A percentile compares a stretch with the other conserved stretches of the same genome.
These are phyloP conservation scores for Taphrorychus bicolor DNA, from an alignment of 2,888 invertebrate species.

Conservation along the genomic window DNA sequence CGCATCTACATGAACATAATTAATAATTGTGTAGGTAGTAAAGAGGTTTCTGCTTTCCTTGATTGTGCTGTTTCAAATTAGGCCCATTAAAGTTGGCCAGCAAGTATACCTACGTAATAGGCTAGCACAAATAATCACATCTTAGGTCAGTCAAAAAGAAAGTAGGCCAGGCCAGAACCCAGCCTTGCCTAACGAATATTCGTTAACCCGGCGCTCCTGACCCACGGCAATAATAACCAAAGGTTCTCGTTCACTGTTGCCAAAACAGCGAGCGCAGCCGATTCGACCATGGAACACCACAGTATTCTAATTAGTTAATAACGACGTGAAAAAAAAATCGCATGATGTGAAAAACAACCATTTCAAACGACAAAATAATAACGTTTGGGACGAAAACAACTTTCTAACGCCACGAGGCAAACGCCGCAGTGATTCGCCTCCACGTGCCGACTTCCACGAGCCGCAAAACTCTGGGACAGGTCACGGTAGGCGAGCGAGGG, in stretches of 20 bases:
- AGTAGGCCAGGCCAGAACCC: slow-evolving; percentile 25
- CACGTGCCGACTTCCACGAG: slow-evolving; percentile 57
- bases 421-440: slow-evolving; percentile 57
- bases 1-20: too few relatives aligned
- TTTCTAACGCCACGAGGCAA: slow-evolving; percentile 39
- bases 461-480: slow-evolving; percentile 49
- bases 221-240: slow-evolving; percentile 19
- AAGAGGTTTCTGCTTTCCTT: too few relatives aligned
- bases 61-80: neutral
- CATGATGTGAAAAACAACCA: slow-evolving; percentile 2
- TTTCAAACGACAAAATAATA: neutral
- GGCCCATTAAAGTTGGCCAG: too few relatives aligned
- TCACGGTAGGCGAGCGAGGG: slow-evolving; percentile 46
- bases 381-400: slow-evolving; percentile 10
- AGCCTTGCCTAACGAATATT: slow-evolving; percentile 32
- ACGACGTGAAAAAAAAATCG: slow-evolving; percentile 12
- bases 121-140: too few relatives aligned
- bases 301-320: neutral
- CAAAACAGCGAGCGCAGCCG: neutral
- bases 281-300: neutral
- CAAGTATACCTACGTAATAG: too few relatives aligned
- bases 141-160: too few relatives aligned
- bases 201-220: slow-evolving; percentile 30
- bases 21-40: too few relatives aligned
- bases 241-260: neutral